A percentile compares a stretch with the other conserved stretches of the same genome.
Evolutionary conservation across 2,797 vertebrate genomes (phyloP).

Genomic region (Chrysocyon brachyurus): DNA sequence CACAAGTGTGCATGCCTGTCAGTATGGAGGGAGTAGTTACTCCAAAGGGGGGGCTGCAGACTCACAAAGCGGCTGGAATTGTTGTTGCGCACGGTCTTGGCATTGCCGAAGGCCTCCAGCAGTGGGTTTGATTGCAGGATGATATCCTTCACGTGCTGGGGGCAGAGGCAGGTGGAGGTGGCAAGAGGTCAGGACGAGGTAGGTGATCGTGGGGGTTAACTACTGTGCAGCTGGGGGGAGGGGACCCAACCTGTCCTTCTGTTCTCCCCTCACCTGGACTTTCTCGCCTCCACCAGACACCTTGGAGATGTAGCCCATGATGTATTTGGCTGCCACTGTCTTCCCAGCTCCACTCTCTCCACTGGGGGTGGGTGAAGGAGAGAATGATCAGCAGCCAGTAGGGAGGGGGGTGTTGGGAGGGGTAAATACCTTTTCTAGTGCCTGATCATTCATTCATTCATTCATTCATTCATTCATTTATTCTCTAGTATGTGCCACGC

Average conservation of each 20-base stretch:
- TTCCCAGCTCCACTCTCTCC: slow-evolving; percentile 99
- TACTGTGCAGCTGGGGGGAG: rapidly evolving
- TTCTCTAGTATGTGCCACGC: background rate
- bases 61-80: slow-evolving; percentile 99
- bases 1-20: background rate
- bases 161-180: too few relatives aligned
- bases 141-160: slow-evolving; percentile 98
- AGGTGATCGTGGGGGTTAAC: background rate
- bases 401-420: too few relatives aligned
- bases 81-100: slow-evolving; percentile 98
- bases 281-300: slow-evolving; percentile 97
- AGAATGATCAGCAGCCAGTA: background rate
- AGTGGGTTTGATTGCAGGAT: slow-evolving; percentile 98
- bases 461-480: background rate
- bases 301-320: slow-evolving; percentile 99
- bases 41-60: slow-evolving; percentile 44
- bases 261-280: slow-evolving; percentile 94
- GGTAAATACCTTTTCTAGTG: background rate
- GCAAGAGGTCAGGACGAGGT: background rate
- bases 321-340: slow-evolving; percentile 99
- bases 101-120: slow-evolving; percentile 98
- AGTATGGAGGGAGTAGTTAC: too few relatives aligned
- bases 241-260: background rate
- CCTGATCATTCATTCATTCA: background rate
- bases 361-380: slow-evolving; percentile 71